A percentile compares a stretch with the other conserved stretches of the same genome.
These are phyloP conservation scores for Prietella phreatophila DNA, from an alignment of 2,113 vertebrate species.

Conservation along the genomic window DNA sequence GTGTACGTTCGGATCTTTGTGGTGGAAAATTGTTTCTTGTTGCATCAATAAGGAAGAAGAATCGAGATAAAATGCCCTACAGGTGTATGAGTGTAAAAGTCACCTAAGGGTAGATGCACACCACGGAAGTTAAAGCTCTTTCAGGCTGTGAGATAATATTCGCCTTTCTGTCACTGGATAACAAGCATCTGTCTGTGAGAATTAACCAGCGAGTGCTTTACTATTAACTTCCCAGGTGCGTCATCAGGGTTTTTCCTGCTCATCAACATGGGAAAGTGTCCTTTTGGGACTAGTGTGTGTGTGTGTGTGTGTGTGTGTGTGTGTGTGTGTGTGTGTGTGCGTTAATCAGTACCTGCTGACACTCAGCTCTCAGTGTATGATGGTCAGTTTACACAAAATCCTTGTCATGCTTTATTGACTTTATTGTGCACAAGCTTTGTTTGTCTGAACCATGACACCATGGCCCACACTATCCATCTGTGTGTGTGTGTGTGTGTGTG, in stretches of 20 bases:
- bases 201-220: background rate
- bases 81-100: no score
- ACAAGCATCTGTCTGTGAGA: background rate
- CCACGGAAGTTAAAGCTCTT: background rate
- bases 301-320: background rate
- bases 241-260: background rate
- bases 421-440: background rate
- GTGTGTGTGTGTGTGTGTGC: background rate
- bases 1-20: no score
- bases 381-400: background rate
- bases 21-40: no score
- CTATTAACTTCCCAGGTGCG: background rate
- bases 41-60: background rate
- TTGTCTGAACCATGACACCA: background rate
- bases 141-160: background rate
- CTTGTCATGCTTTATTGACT: background rate
- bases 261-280: background rate
- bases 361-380: background rate
- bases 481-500: background rate
- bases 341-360: slow-evolving; percentile 10
- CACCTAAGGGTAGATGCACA: background rate
- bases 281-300: background rate
- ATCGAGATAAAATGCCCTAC: background rate
- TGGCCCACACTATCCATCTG: background rate
- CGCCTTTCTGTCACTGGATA: background rate